Percentiles rank a stretch among this genome's conserved stretches.
phyloP scores from a whole-genome alignment of 2,888 invertebrate genomes.

The Azorinus chamasolen region DNA sequence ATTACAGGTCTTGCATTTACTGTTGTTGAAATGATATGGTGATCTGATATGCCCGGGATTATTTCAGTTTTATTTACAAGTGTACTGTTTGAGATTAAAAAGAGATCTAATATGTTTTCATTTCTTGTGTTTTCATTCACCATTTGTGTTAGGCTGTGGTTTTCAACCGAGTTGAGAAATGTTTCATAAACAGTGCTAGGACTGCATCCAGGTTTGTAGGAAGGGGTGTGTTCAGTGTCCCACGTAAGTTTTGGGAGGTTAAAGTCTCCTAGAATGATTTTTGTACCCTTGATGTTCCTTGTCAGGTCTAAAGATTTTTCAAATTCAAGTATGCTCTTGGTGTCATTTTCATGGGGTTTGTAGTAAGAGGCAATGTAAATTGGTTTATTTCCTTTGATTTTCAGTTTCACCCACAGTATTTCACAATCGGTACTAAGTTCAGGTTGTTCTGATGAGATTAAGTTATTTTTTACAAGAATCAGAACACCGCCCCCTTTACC shows the following conservation, averaged over 20 bases:
- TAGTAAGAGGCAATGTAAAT: conserved; percentile 23
- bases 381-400: conserved; percentile 14
- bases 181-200: conserved; percentile 4
- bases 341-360: conserved; percentile 18
- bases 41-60: conserved; percentile 16
- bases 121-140: conserved; percentile 13
- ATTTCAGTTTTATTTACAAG: conserved; percentile 13
- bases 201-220: conserved; percentile 6
- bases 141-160: conserved; percentile 14
- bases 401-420: conserved; percentile 25
- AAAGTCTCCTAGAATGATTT: conserved; percentile 8
- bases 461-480: conserved; percentile 8
- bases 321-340: conserved; percentile 7
- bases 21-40: conserved; percentile 5
- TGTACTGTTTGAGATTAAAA: conserved; percentile 16
- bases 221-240: conserved; percentile 13
- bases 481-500: conserved; percentile 9
- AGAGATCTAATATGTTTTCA: conserved; percentile 4
- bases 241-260: conserved; percentile 26
- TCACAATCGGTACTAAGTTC: conserved; percentile 30
- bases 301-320: conserved; percentile 12
- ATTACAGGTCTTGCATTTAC: neutral
- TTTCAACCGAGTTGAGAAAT: conserved; percentile 8
- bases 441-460: conserved; percentile 11
- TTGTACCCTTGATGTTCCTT: conserved; percentile 1